Base-by-base conservation (phyloP, 2,797 vertebrate species). In the Orientallactaga sibirica region DNA sequence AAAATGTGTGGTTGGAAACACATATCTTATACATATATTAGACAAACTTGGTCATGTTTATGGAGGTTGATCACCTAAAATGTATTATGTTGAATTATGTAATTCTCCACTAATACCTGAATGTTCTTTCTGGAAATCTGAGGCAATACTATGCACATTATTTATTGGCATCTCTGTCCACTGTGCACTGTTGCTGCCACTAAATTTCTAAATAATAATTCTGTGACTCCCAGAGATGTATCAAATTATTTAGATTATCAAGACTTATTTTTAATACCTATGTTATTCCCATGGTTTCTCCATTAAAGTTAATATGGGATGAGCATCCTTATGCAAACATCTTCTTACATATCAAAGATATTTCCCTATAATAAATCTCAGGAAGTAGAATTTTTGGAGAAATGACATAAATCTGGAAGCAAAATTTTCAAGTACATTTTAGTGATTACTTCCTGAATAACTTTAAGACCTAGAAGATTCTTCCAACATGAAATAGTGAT, bases 161-260 rank as follows among this genome's bases (percentile, higher is more conserved):
- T 62, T 76, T 71, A 76, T 20, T 43, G 55, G 79, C 37, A 86
- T 22, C n/a, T 75, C 24, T 62, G 88, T 80, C n/a, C n/a, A 11
- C n/a, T 62, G 1, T 70, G 43, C 10, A 82, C n/a, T 80, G 81
- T 43, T 88, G 82, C 20, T 55, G 41, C 20, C 58, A 88, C 52
- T 37, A 91, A 88, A 75, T 81, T 84, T 89, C 18, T 71, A 80
- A 91, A 55, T 19, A 71, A 43, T 73, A 61, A 92, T 64, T 86
- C 66, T 77, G 77, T 67, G 37, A 19, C 24, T 89, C 10, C 37
- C 76, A 87, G 10, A 52, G 16, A 52, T 43, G 11, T 7, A 76
- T 62, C 33, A 64, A 41, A 58, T 88, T 33, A 76, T n/a, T 70
- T 95, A 16, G 16, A 16, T 58, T 14, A 83, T 67, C 24, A 86